Base-by-base conservation (phyloP, 2,888 invertebrate genomes). In the Protophormia terraenovae region DNA sequence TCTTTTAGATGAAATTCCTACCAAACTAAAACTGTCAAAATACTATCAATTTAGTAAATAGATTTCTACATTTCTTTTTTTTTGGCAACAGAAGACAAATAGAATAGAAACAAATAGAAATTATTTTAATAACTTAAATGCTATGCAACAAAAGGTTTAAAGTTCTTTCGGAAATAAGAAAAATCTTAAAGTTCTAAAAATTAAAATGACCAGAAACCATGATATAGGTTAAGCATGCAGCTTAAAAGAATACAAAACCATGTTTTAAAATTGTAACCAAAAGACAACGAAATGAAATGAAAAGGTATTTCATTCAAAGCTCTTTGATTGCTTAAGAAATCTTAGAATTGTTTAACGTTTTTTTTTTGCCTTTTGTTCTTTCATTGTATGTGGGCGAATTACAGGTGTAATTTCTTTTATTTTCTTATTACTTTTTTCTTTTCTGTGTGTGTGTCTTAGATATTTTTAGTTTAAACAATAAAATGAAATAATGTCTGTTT, bases 331-430 rank as follows among this genome's bases (percentile, higher is more conserved):
- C 38, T 62, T n/a, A 14, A 76, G 24, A 64, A 53, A 69, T 62
- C n/a, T 24, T 50, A 1, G 38, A 78, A 50, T 71, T 75, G 24
- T 69, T 69, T 55, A 14, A 35, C 45, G 55, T 47, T 67, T 24
- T 47, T 66, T 60, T 3, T 27, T 16, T 1, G 22, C n/a, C 24
- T 29, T 27, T 38, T 29, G 4, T 53, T 45, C 19, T 10, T 12
- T 24, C 2, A 6, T 29, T 47, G 32, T 12, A 73, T 58, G 62
- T 45, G 53, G 62, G 73, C 22, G 24, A 32, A 62, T 47, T 78
- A 81, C 81, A 81, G 76, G 77, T 81, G 81, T 84, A 80, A 75
- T 66, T 72, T 83, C 22, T 81, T 55, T 75, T 8, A 3, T 47
- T n/a, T 29, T 38, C 10, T 6, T n/a, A 0, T 8, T 19, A 12